Percentiles rank a stretch among this genome's conserved stretches.
Evolutionary conservation across 2,113 vertebrate genomes (phyloP).

Genomic region (Dermatemys mawii): DNA sequence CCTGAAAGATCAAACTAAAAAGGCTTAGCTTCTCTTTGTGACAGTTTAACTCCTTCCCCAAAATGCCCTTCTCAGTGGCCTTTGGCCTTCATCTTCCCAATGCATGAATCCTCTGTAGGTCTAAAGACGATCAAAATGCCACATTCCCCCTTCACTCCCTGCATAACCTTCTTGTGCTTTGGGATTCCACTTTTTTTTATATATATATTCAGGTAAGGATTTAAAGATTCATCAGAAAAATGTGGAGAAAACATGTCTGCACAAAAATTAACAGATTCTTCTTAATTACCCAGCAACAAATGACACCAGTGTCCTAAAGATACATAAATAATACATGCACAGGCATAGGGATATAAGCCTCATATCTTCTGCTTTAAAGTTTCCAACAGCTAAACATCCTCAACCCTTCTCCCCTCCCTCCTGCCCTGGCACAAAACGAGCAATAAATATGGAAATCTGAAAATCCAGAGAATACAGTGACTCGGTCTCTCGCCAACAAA

Average conservation of each 20-base stretch:
- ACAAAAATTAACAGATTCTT: background rate
- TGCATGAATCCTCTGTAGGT: accelerated
- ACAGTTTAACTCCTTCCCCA: background rate
- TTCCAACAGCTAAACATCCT: conserved; percentile 40
- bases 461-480: conserved; percentile 47
- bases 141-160: accelerated
- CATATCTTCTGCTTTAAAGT: conserved; percentile 20
- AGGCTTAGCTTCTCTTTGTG: background rate
- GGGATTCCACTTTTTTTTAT: background rate
- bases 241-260: background rate
- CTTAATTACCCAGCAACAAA: conserved; percentile 15
- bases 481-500: conserved; percentile 36
- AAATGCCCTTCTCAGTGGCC: accelerated
- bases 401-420: background rate
- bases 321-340: background rate
- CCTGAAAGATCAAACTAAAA: background rate
- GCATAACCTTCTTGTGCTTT: background rate
- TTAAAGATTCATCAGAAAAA: background rate
- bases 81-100: background rate
- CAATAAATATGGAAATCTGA: conserved; percentile 80
- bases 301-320: background rate
- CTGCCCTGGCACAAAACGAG: conserved; percentile 29
- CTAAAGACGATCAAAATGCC: accelerated
- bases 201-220: background rate
- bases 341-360: background rate